Conservation (phyloP, 1,140 invertebrate genomes). For the Macrostomum lignano region DNA sequence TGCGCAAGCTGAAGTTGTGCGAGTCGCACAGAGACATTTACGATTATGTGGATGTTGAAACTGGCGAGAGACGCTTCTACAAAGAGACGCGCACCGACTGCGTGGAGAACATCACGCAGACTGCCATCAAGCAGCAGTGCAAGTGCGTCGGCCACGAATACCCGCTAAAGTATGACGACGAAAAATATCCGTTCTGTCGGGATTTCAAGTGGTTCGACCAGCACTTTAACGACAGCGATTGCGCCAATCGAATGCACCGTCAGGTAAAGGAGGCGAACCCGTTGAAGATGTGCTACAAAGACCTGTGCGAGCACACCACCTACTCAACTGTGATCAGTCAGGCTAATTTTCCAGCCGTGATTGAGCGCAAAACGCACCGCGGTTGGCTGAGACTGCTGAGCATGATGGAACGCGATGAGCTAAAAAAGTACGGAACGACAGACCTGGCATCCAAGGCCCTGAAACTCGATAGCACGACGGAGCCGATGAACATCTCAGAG, state of each 20-base stretch:
- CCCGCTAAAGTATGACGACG: not conserved
- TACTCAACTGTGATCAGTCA: not conserved
- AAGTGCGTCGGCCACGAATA: constrained; percentile 1
- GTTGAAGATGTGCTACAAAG: constrained; percentile 2
- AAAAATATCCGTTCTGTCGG: not conserved
- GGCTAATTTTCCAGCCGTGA: constrained; percentile 1
- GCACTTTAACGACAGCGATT: not conserved
- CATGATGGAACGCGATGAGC: not conserved
- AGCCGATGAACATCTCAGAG: not conserved
- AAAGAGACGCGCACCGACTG: not conserved
- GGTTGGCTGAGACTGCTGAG: not conserved
- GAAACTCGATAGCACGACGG: constrained; percentile 1
- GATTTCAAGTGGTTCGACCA: not conserved
- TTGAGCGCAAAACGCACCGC: not conserved
- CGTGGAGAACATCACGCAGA: constrained; percentile 1
- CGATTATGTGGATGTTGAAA: not conserved
- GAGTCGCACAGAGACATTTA: not conserved
- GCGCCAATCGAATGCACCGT: not conserved
- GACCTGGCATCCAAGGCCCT: not conserved
- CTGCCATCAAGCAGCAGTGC: not conserved
- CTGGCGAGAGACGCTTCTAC: not conserved
- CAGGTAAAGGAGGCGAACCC: not conserved
- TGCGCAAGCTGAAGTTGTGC: not conserved
- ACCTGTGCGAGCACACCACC: not conserved
- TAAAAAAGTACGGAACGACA: not conserved